Evolutionary conservation across 2,888 invertebrate genomes (phyloP).

Genomic region (Stenurella melanura): DNA sequence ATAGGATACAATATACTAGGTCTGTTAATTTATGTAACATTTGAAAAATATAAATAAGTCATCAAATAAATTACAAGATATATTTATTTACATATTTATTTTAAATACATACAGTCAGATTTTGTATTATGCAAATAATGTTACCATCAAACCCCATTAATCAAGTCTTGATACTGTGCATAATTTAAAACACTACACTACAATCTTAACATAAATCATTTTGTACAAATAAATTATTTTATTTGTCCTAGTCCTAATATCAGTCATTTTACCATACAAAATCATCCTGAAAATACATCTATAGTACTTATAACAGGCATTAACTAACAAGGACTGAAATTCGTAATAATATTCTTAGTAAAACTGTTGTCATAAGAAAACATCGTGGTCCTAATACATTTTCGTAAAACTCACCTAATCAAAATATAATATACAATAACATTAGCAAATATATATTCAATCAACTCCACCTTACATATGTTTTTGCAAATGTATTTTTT

Average conservation of each 20-base stretch:
- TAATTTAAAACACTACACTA: constrained; percentile 1
- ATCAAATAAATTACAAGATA: not conserved
- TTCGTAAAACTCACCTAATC: no score
- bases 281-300: not conserved
- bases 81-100: not conserved
- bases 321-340: not conserved
- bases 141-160: not conserved
- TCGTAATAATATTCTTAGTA: no score
- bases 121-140: not conserved
- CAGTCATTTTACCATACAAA: constrained; percentile 10
- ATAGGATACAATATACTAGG: no score
- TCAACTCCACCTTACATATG: no score
- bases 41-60: no score
- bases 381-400: no score
- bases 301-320: not conserved
- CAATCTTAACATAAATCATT: not conserved
- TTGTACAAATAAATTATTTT: constrained; percentile 23
- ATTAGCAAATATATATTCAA: no score
- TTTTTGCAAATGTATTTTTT: no score
- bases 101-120: not conserved
- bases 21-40: no score
- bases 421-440: no score
- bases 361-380: not conserved
- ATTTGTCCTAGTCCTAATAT: constrained; percentile 18
- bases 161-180: not conserved